Percentiles rank a stretch among this genome's conserved stretches.
Conservation (phyloP, 2,888 invertebrate genomes). For the Bembecia ichneumoniformis region DNA sequence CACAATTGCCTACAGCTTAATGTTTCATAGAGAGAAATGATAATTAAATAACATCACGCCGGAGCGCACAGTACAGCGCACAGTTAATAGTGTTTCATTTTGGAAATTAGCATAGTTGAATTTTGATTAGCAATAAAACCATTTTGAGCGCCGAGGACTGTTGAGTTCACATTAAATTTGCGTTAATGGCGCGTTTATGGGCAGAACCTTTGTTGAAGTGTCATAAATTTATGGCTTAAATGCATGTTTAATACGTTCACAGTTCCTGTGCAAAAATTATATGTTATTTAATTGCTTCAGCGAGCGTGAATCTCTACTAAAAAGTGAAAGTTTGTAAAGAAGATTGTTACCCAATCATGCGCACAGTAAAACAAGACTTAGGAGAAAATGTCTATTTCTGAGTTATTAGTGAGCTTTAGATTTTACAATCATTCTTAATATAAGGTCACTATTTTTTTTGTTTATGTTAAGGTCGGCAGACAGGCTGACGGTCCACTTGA, state of each 20-base stretch:
- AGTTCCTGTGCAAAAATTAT: too few relatives aligned
- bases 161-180: constrained; percentile 42
- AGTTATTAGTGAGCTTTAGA: too few relatives aligned
- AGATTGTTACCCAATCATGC: too few relatives aligned
- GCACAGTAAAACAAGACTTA: too few relatives aligned
- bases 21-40: constrained; percentile 5
- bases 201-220: constrained; percentile 43
- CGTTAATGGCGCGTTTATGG: constrained; percentile 48
- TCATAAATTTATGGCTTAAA: constrained; percentile 28
- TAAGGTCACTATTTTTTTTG: too few relatives aligned
- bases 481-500: too few relatives aligned
- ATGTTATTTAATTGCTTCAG: too few relatives aligned
- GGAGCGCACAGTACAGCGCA: constrained; percentile 16
- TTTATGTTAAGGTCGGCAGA: too few relatives aligned
- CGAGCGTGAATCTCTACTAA: too few relatives aligned
- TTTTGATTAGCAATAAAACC: constrained; percentile 61
- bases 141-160: constrained; percentile 17
- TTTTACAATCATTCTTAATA: too few relatives aligned
- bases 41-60: constrained; percentile 25
- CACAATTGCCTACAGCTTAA: not conserved
- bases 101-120: constrained; percentile 59
- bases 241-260: constrained; percentile 24
- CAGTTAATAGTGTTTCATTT: constrained; percentile 42
- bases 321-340: too few relatives aligned
- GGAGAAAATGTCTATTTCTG: too few relatives aligned